Conservation (phyloP, 2,797 vertebrate species). For the Dendrocincla tyrannina region DNA sequence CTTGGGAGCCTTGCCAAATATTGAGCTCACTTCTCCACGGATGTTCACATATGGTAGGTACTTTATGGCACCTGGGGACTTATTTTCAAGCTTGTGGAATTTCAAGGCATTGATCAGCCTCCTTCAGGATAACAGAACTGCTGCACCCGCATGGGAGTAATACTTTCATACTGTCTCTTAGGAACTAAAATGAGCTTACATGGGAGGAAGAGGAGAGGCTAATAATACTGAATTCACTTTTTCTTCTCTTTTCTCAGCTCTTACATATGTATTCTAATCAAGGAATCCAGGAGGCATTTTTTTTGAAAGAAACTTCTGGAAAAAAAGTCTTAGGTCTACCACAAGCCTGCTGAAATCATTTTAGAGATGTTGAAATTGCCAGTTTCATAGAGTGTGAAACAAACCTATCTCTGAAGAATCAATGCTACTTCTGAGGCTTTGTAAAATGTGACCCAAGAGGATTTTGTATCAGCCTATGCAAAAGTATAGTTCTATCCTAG, state of each 20-base stretch:
- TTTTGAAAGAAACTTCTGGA: not conserved
- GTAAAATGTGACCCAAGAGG: not conserved
- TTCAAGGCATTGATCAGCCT: not conserved
- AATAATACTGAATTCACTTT: not conserved
- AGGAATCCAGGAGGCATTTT: not conserved
- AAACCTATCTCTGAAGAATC: not conserved
- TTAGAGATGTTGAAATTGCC: not conserved
- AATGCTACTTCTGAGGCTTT: not conserved
- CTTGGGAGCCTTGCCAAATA: constrained; percentile 93
- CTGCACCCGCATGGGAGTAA: not conserved
- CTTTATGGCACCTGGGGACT: not conserved
- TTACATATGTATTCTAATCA: not conserved
- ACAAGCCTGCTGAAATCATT: not conserved
- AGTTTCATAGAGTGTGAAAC: not conserved
- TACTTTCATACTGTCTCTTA: not conserved
- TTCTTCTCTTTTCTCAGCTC: not conserved
- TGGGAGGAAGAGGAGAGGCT: not conserved
- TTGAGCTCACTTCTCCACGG: constrained; percentile 95
- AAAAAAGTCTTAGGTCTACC: not conserved
- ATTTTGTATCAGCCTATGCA: not conserved
- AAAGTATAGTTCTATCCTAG: not conserved
- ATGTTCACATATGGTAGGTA: constrained; percentile 97
- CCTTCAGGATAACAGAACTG: not conserved
- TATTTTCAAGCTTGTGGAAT: not conserved
- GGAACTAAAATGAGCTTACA: not conserved